Evolutionary conservation across 2,888 invertebrate species (phyloP), one percentile per base, ranked within the genome.

Genomic region (Pandemis heparana): DNA sequence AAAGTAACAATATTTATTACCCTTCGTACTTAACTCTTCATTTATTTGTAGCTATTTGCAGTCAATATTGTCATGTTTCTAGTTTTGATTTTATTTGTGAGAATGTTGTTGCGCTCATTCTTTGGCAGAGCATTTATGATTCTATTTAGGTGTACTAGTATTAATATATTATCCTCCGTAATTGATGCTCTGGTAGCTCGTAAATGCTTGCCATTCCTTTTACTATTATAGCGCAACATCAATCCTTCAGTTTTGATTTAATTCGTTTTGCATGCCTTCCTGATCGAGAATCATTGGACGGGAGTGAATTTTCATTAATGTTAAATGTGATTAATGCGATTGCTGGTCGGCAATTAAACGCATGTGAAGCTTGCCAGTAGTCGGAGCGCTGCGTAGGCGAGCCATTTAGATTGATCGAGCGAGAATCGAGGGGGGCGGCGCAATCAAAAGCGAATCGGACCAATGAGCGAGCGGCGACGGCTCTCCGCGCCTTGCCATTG

Each of bases 341-440:
- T 77, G 71, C 77, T 77, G 80, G 79, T 79, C 78, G 80, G 82
- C 82, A 83, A 84, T 87, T 85, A 84, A 80, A 83, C 75, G 79
- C 80, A 80, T 75, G 81, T 81, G 80, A 83, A 81, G 77, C 77
- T 77, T 72, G 78, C 82, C 82, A 85, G 82, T 86, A 87, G 87
- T 84, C 87, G 84, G 82, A 87, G 88, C 85, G 87, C 87, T 87
- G 56, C 85, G 85, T 82, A 83, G 84, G 80, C 86, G 86, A 85
- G 86, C 91, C 92, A 93, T 93, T 90, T 89, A 88, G 92, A 94
- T 94, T 92, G 92, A 94, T 94, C 88, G 92, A 88, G 89, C 88
- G 84, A 86, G 91, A 87, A 93, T 93, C 90, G 91, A 89, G 89
- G 77, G 87, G 91, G 94, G 94, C 93, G 94, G 91, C 77, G 93